Conservation (phyloP, 2,888 invertebrate genomes). For the Charanyca ferruginea region DNA sequence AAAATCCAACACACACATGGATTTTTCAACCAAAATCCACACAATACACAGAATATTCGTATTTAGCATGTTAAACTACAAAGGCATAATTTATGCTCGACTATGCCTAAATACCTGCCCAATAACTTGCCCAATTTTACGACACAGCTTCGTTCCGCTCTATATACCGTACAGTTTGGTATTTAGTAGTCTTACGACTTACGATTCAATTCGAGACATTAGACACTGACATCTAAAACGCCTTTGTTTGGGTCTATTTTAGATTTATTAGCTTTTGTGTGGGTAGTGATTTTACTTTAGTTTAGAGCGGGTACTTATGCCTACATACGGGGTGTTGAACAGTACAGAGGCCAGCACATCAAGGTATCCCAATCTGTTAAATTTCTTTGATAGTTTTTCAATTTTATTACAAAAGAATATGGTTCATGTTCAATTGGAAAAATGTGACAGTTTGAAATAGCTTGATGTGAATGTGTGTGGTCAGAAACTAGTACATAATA, state of each 20-base stretch:
- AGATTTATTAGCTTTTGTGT: constrained; percentile 1
- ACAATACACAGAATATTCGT: background rate
- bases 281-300: background rate
- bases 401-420: no score
- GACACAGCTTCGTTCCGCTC: constrained; percentile 31
- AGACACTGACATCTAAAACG: constrained; percentile 10
- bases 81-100: constrained; percentile 21
- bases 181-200: constrained; percentile 38
- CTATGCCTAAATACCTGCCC: constrained; percentile 26
- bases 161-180: constrained; percentile 31
- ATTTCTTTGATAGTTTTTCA: no score
- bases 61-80: constrained; percentile 1
- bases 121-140: constrained; percentile 46
- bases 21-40: background rate
- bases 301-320: no score
- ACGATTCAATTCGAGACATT: constrained; percentile 8
- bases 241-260: constrained; percentile 18
- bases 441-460: no score
- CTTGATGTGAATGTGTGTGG: no score
- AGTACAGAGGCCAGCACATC: no score
- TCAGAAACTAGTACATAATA: no score
- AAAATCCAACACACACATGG: no score
- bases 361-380: no score
- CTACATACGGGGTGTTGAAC: no score
- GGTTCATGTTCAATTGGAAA: no score